Percentiles rank a stretch among this genome's conserved stretches.
Conservation (phyloP, 2,888 invertebrate species). For the Nasonovia ribisnigri region DNA sequence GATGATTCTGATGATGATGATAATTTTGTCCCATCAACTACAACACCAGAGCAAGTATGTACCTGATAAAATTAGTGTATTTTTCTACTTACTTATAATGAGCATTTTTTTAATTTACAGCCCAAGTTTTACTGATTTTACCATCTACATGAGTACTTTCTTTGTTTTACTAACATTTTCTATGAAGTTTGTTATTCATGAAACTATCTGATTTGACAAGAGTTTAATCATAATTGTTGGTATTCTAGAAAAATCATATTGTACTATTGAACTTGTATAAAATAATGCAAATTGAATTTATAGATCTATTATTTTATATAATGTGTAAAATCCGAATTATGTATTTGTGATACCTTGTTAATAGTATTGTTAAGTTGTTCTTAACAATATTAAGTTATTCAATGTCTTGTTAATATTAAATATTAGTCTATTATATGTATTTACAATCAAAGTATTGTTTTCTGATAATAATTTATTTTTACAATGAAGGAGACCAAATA, state of each 20-base stretch:
- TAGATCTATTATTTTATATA: slow-evolving; percentile 33
- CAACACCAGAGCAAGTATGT: slow-evolving; percentile 68
- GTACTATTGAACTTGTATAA: slow-evolving; percentile 33
- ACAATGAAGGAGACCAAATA: slow-evolving; percentile 21
- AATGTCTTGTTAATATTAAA: slow-evolving; percentile 50
- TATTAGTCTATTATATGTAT: slow-evolving; percentile 57
- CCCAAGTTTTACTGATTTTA: slow-evolving; percentile 65
- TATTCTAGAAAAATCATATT: slow-evolving; percentile 21
- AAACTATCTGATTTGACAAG: slow-evolving; percentile 39
- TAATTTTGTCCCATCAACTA: slow-evolving; percentile 67
- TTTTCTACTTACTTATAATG: background rate
- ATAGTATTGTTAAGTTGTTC: slow-evolving; percentile 56
- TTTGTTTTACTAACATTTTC: slow-evolving; percentile 44
- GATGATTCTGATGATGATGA: slow-evolving; percentile 71
- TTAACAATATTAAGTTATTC: slow-evolving; percentile 55
- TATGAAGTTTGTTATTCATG: slow-evolving; percentile 40
- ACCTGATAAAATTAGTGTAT: background rate
- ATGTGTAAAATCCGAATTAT: slow-evolving; percentile 63
- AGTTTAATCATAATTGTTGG: slow-evolving; percentile 48
- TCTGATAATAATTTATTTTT: slow-evolving; percentile 39
- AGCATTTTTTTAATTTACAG: slow-evolving; percentile 55
- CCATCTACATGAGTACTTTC: slow-evolving; percentile 22
- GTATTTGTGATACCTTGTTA: slow-evolving; percentile 61
- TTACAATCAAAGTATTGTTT: slow-evolving; percentile 47
- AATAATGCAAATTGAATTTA: slow-evolving; percentile 27